Evolutionary conservation across 2,888 invertebrate species (phyloP), one percentile per base, ranked within the genome.

Genomic region (Nomada fucata): DNA sequence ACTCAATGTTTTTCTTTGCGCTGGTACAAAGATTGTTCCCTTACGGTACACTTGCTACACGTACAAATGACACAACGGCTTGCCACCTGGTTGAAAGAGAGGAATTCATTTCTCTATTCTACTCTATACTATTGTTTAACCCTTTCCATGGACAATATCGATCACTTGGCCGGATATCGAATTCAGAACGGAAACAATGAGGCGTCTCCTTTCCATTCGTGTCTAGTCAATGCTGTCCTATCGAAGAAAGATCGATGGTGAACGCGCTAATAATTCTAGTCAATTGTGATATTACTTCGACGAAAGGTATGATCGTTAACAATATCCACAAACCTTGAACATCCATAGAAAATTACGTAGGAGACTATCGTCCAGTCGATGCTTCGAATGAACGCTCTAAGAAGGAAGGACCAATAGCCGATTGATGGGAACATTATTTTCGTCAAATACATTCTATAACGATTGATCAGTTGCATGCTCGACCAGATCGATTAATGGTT

Each of bases 121-220:
- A 36, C 36, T 36, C 36, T 36, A 36, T 7, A 36, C 36, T 7
- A 36, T 36, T 36, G 7, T 36, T 36, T 7, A 36, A 36, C 7
- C 36, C 36, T 7, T 73, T 73, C 65, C 64, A 65, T 65, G 64
- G 65, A 61, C 26, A 47, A 29, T 74, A 60, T 61, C 65, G 44
- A 73, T 69, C 36, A 11, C 20, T 23, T 61, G 2, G 18, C 36
- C 36, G 36, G 23, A 50, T 52, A 52, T 71, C 50, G 70, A 71
- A 60, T 60, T 71, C 20, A 36, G 70, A 71, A 60, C 50, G 60
- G 15, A 71, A 36, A 71, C 60, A 64, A 72, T 63, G 64, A 61
- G 52, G 15, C 47, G 53, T 53, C 61, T 23, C 44, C 42, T 57
- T 69, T 55, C 57, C 10, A 47, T 57, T 57, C 68, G 53, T 57